Percentiles rank a stretch among this genome's conserved stretches.
phyloP scores from a whole-genome alignment of 92 coral and sea anemone genomes.

The Anthopleura xanthogrammica region DNA sequence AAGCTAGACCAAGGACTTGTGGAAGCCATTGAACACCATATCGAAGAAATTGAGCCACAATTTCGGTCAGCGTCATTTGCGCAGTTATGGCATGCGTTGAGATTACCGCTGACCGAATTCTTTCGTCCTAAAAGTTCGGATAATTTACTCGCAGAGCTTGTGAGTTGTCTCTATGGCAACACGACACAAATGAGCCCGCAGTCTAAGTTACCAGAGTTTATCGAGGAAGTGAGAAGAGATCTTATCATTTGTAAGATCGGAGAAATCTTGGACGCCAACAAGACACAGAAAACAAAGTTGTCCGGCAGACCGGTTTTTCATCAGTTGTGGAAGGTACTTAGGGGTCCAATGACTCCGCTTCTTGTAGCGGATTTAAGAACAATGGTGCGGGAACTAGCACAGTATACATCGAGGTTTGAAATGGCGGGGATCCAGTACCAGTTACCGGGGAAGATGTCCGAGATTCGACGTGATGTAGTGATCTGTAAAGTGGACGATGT shows the following conservation, averaged over 20 bases:
- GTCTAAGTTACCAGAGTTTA: slow-evolving; percentile 47
- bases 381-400: slow-evolving; percentile 57
- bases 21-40: slow-evolving; percentile 62
- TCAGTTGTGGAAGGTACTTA: slow-evolving; percentile 61
- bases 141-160: slow-evolving; percentile 42
- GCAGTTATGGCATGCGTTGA: slow-evolving; percentile 71
- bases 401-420: slow-evolving; percentile 74
- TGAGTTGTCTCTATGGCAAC: slow-evolving; percentile 48
- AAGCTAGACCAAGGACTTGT: slow-evolving; percentile 49
- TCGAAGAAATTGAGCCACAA: slow-evolving; percentile 88
- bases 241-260: slow-evolving; percentile 76
- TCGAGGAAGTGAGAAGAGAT: slow-evolving; percentile 62
- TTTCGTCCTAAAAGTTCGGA: slow-evolving; percentile 59
- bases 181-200: not conserved
- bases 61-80: slow-evolving; percentile 81
- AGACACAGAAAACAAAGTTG: not conserved
- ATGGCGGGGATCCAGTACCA: slow-evolving; percentile 71
- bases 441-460: slow-evolving; percentile 83
- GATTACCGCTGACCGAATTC: slow-evolving; percentile 62
- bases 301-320: slow-evolving; percentile 31
- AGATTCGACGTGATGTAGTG: slow-evolving; percentile 72
- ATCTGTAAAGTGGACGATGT: slow-evolving; percentile 85
- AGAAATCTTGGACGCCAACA: slow-evolving; percentile 56
- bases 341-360: slow-evolving; percentile 65
- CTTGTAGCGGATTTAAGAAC: slow-evolving; percentile 56